Evolutionary conservation across 64 coral and sea anemone genomes (phyloP).

Genomic region (Dendronephthya gigantea): DNA sequence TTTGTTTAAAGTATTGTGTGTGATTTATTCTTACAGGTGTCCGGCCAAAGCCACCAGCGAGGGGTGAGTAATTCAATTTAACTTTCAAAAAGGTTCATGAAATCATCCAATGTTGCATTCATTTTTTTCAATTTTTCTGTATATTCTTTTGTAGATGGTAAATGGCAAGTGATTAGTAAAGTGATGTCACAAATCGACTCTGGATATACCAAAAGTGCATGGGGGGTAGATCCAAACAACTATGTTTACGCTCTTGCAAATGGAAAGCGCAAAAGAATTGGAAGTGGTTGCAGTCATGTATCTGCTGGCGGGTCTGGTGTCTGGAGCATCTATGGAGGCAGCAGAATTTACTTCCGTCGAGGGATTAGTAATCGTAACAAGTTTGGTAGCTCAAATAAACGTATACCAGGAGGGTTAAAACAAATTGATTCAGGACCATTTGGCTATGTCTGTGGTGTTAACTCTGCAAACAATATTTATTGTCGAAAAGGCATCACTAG

Average conservation of each 20-base stretch:
- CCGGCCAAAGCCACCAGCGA: no score
- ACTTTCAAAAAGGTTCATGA: no score
- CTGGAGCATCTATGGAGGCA: not conserved
- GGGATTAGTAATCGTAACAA: no score
- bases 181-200: not conserved
- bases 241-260: not conserved
- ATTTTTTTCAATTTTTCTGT: no score
- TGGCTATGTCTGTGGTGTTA: slow-evolving; percentile 20
- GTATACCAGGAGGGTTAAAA: not conserved
- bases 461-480: not conserved
- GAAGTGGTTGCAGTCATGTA: not conserved
- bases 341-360: not conserved
- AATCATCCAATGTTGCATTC: no score
- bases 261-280: not conserved
- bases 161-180: no score
- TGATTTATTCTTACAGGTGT: no score
- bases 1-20: no score
- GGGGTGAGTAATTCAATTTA: no score
- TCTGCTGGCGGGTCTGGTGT: not conserved
- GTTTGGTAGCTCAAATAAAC: not conserved
- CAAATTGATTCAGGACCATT: slow-evolving; percentile 12
- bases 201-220: not conserved
- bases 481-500: not conserved
- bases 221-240: not conserved
- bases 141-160: no score